These are phyloP conservation scores for Drosophila takahashii DNA, from an alignment of 1,140 invertebrate genomes.

Conservation along the genomic window DNA sequence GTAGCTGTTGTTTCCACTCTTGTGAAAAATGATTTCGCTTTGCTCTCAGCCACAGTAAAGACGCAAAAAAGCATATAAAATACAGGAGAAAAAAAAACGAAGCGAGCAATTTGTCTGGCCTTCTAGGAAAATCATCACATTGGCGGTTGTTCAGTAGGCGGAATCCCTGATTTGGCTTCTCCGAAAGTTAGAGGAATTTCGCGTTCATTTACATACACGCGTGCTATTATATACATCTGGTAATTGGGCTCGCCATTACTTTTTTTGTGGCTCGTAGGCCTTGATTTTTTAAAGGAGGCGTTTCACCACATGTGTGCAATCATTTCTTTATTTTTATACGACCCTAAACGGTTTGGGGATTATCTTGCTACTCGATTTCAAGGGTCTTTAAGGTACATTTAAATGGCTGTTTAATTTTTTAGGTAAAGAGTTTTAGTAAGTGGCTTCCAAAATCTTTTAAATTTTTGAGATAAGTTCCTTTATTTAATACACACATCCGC, in stretches of 20 bases:
- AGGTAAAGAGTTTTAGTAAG: neutral
- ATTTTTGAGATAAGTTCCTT: too few relatives aligned
- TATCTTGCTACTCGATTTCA: neutral
- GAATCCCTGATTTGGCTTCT: constrained; percentile 30
- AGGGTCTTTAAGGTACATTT: neutral
- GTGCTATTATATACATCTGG: constrained; percentile 18
- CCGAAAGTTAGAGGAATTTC: constrained; percentile 3
- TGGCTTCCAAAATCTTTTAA: neutral
- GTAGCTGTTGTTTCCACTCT: constrained; percentile 34
- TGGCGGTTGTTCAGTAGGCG: constrained; percentile 17
- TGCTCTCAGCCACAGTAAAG: constrained; percentile 14
- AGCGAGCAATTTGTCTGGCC: constrained; percentile 63
- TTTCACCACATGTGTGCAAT: constrained; percentile 16
- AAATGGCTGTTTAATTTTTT: neutral
- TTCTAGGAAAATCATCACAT: constrained; percentile 51
- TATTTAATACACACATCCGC: neutral
- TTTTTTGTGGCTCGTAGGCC: neutral
- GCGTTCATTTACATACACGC: constrained; percentile 42
- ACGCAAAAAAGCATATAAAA: constrained; percentile 3
- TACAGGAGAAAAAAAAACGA: constrained; percentile 30
- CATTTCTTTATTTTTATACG: neutral
- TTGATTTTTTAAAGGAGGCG: constrained; percentile 7
- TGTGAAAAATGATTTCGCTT: constrained; percentile 71
- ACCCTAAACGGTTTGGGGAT: neutral
- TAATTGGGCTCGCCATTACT: constrained; percentile 36